These are phyloP conservation scores for Meriones unguiculatus DNA, from an alignment of 2,113 vertebrate species.

Conservation along the genomic window DNA sequence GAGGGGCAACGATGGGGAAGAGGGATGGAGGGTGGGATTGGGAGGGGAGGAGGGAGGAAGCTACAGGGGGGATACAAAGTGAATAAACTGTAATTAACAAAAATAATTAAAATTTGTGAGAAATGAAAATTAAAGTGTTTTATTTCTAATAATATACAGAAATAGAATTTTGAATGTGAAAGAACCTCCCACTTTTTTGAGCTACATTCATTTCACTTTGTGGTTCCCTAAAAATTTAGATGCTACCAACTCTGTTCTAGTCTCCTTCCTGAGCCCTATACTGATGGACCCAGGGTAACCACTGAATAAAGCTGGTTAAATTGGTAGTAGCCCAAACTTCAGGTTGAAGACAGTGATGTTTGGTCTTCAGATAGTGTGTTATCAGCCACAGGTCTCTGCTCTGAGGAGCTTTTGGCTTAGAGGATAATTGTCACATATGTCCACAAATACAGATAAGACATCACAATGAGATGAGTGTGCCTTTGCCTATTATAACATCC, in stretches of 20 bases:
- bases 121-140: neutral
- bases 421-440: neutral
- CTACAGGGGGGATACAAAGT: too few relatives aligned
- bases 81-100: too few relatives aligned
- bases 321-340: neutral
- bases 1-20: too few relatives aligned
- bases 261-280: neutral
- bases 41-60: too few relatives aligned
- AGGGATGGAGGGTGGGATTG: too few relatives aligned
- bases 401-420: neutral
- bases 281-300: neutral
- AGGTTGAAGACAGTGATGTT: neutral
- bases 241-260: neutral
- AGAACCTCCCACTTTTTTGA: neutral
- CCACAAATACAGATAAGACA: neutral
- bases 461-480: neutral
- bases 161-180: slow-evolving; percentile 55
- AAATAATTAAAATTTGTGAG: slow-evolving; percentile 14
- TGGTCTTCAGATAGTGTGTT: neutral
- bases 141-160: neutral
- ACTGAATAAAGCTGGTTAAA: neutral
- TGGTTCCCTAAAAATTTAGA: slow-evolving; percentile 45
- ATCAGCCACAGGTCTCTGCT: neutral
- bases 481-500: neutral
- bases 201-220: neutral